Evolutionary conservation across 2,113 vertebrate species (phyloP).

Genomic region (Pao palembangensis): DNA sequence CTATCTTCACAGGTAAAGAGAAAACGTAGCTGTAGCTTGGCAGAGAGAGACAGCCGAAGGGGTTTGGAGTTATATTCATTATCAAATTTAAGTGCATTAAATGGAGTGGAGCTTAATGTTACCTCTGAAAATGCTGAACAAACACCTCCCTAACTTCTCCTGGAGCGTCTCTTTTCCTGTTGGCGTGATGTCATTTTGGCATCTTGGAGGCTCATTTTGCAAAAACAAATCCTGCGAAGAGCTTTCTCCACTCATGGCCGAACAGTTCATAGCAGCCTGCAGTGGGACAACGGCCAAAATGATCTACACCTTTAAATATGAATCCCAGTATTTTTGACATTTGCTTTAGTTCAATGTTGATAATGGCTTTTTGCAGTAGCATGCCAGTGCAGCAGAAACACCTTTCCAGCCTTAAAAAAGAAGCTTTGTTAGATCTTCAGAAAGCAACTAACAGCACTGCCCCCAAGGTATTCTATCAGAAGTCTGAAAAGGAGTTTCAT

Average conservation of each 20-base stretch:
- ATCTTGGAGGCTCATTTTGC: constrained; percentile 26
- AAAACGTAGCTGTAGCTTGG: background rate
- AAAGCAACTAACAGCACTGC: constrained; percentile 64
- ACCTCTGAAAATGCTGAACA: constrained; percentile 62
- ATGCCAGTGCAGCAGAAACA: background rate
- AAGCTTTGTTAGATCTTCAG: constrained; percentile 57
- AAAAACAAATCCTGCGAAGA: constrained; percentile 39
- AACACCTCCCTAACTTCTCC: constrained; percentile 53
- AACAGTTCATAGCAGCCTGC: constrained; percentile 1
- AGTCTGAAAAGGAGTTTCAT: constrained; percentile 66
- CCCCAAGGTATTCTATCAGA: constrained; percentile 58
- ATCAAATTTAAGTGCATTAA: background rate
- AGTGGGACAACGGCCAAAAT: background rate
- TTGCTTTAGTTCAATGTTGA: background rate
- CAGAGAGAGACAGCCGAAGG: background rate
- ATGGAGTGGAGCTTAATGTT: constrained; percentile 3
- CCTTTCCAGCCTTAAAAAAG: background rate
- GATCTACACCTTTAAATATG: background rate
- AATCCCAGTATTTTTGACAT: background rate
- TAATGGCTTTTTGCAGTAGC: background rate
- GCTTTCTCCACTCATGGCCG: constrained; percentile 43
- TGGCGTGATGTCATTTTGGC: constrained; percentile 47
- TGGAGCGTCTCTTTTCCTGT: constrained; percentile 61
- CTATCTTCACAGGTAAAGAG: too few species aligned
- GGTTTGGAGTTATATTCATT: background rate